Evolutionary conservation across 2,113 vertebrate genomes (phyloP), one percentile per base, ranked within the genome.

Genomic region (Anthoscopus minutus): DNA sequence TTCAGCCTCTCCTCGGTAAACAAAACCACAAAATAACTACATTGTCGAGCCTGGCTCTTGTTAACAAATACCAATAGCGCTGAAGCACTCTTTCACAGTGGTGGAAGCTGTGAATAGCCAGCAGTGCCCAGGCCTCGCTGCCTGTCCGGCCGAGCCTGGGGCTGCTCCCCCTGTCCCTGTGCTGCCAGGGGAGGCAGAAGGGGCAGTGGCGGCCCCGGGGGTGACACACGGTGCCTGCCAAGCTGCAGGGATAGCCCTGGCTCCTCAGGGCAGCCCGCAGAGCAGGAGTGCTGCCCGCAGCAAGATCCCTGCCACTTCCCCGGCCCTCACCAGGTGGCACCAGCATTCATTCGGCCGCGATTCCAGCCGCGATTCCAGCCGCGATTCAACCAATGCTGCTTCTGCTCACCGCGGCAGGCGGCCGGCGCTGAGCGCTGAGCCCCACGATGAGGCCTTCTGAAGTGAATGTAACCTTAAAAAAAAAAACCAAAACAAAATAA

Each of bases 301-400:
- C 47, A 47, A 66, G 24, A 27, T 54, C 44, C 71, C 66, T 92
- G 88, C 80, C 62, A 18, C 73, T 73, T 95, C 56, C 86, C 28
- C 6, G 0, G 79, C 60, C 71, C 91, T 95, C 96, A 88, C 38
- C 94, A 96, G 96, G 64, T 96, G 96, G 95, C 95, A 96, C 96
- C 87, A 94, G 50, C 81, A 93, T 53, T 79, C 95, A 95, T 11
- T 23, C 44, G 92, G 73, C 47, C 61, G 15, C 40, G 15, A 51
- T 70, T 42, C 28, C 92, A 91, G 87, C 40, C 38, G 11, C 64
- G 92, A 35, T 42, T 15, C n/a, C 50, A 89, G 77, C 50, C 35
- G 13, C 14, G n/a, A n/a, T n/a, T n/a, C n/a, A n/a, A n/a, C n/a
- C n/a, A n/a, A n/a, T n/a, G 54, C 10, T 27, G 28, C 38, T 69